Evolutionary conservation across 2,888 invertebrate species (phyloP), one percentile per base, ranked within the genome.

Genomic region (Latrodectus hesperus): DNA sequence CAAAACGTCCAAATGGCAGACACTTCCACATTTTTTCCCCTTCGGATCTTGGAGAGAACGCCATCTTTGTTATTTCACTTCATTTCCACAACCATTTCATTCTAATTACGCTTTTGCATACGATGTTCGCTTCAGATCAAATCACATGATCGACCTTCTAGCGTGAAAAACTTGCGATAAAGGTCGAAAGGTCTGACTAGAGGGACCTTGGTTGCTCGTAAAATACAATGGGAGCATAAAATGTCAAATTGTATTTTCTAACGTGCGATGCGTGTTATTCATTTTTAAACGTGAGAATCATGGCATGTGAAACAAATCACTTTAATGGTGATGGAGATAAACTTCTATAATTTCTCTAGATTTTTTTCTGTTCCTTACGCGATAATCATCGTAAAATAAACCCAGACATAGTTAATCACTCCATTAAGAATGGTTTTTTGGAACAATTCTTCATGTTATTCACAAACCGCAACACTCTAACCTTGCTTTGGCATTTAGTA

Each of bases 171-270:
- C 52, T 22, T 52, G 17, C 26, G 22, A 16, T 53, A 51, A 64
- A 77, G 76, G 77, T 84, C 72, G 64, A 16, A 84, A 78, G 78
- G 84, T 84, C 78, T 53, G 67, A 55, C 73, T 72, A 71, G n/a
- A 26, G 16, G 74, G 55, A 26, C 84, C 84, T 73, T 84, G 78
- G 67, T 72, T 14, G 67, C 38, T 64, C 11, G 71, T 9, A 65
- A 60, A 76, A 76, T 60, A 81, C 81, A 81, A 73, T 73, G 26
- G 65, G 81, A 51, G 52, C 55, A 51, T 12, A 60, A n/a, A 60
- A 60, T n/a, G n/a, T 60, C 60, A 60, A 60, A 60, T 16, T 60
- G 60, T 10, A 60, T 60, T 60, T 60, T 60, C 14, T 60, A 60
- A 60, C 14, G 60, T 60, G n/a, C 12, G 60, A 60, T n/a, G 60